Percentiles rank a stretch among this genome's conserved stretches.
Conservation (phyloP, 2,888 invertebrate species). For the Thalpophila matura region DNA sequence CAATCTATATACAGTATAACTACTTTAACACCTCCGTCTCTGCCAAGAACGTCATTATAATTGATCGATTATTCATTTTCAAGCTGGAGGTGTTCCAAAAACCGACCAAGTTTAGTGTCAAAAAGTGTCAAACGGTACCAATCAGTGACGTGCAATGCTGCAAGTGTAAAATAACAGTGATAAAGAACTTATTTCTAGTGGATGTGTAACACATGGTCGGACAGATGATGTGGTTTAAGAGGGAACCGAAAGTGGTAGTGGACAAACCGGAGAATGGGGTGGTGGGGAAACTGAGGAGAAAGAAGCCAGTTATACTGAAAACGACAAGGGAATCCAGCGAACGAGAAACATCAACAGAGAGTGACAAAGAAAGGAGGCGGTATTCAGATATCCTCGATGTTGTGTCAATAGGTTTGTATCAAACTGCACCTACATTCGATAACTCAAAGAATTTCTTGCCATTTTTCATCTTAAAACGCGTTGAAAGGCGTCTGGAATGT, state of each 20-base stretch:
- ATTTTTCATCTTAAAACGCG: constrained; percentile 46
- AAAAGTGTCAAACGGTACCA: constrained; percentile 42
- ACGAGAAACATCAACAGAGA: constrained; percentile 86
- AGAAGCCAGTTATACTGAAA: constrained; percentile 82
- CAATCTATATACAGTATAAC: constrained; percentile 60
- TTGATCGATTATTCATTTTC: constrained; percentile 58
- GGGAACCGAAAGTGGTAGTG: constrained; percentile 82
- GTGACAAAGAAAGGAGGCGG: constrained; percentile 85
- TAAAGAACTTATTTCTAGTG: constrained; percentile 42
- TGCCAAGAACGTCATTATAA: constrained; percentile 68
- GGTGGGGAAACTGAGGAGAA: constrained; percentile 82
- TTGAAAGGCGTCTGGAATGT: constrained; percentile 50
- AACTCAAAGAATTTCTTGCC: constrained; percentile 67
- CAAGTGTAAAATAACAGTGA: constrained; percentile 51
- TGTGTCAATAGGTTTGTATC: constrained; percentile 82
- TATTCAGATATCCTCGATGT: constrained; percentile 87
- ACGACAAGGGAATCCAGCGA: constrained; percentile 86
- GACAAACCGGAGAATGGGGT: constrained; percentile 83
- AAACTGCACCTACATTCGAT: constrained; percentile 1
- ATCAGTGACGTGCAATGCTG: constrained; percentile 40
- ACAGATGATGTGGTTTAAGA: constrained; percentile 88
- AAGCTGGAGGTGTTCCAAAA: constrained; percentile 60
- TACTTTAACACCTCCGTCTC: constrained; percentile 25
- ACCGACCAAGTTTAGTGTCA: constrained; percentile 38
- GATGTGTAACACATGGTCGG: constrained; percentile 61